Conservation (phyloP, 2,888 invertebrate species). For the Noctua comes region DNA sequence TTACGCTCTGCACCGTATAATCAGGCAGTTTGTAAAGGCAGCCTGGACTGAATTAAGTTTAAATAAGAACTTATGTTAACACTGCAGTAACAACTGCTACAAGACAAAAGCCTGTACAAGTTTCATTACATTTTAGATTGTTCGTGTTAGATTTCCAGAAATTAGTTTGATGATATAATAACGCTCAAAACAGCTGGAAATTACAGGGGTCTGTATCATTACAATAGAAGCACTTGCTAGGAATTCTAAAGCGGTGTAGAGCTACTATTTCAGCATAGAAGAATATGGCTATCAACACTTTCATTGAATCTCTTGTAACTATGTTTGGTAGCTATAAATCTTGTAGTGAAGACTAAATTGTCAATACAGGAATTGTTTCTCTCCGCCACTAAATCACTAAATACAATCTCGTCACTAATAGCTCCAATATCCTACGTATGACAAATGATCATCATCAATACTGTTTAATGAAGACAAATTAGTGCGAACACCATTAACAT, state of each 20-base stretch:
- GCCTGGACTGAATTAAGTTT: constrained; percentile 31
- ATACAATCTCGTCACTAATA: constrained; percentile 45
- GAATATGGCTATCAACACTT: background rate
- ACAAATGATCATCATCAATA: constrained; percentile 60
- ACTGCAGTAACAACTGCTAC: constrained; percentile 22
- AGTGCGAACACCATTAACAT: constrained; percentile 56
- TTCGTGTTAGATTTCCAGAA: constrained; percentile 12
- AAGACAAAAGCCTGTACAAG: constrained; percentile 28
- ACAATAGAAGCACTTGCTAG: constrained; percentile 6
- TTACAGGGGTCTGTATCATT: background rate
- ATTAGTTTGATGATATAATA: constrained; percentile 29
- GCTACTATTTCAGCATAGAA: background rate
- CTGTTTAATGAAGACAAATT: constrained; percentile 57
- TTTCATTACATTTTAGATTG: constrained; percentile 30
- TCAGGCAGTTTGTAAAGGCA: constrained; percentile 43
- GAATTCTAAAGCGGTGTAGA: background rate
- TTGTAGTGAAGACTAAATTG: constrained; percentile 11
- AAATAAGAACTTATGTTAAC: constrained; percentile 39
- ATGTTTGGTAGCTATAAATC: background rate
- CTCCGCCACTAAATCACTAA: constrained; percentile 41
- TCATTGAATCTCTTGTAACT: background rate
- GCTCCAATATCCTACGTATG: constrained; percentile 45
- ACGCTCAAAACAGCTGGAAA: constrained; percentile 8
- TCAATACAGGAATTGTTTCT: constrained; percentile 16
- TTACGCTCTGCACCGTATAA: constrained; percentile 33